Percentiles rank a stretch among this genome's conserved stretches.
These are phyloP conservation scores for Cynopterus sphinx DNA, from an alignment of 2,797 vertebrate species.

Conservation along the genomic window DNA sequence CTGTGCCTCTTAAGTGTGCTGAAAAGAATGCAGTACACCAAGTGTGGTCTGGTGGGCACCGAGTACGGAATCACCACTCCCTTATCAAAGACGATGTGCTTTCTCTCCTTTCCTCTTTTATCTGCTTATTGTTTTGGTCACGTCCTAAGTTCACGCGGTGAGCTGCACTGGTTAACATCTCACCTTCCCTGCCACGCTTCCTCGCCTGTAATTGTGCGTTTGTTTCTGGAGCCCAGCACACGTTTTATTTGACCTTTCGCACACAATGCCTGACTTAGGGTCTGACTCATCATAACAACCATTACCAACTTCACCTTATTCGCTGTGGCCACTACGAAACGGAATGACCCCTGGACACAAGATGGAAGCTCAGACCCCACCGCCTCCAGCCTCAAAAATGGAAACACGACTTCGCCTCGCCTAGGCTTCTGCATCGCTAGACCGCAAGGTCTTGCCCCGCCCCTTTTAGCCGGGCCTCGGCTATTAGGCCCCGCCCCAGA, in stretches of 20 bases:
- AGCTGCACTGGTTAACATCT: background rate
- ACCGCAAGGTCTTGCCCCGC: rapidly evolving
- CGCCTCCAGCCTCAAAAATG: background rate
- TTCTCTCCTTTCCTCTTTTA: background rate
- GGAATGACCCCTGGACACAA: background rate
- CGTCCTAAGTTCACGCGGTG: background rate
- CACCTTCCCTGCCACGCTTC: background rate
- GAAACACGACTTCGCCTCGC: background rate
- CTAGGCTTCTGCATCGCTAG: background rate
- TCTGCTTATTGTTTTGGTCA: background rate
- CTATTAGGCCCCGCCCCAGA: background rate
- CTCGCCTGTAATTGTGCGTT: background rate
- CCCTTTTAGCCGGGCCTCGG: rapidly evolving
- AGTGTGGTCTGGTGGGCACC: background rate
- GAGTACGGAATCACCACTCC: background rate
- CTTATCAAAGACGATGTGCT: background rate
- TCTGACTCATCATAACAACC: background rate
- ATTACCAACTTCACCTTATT: background rate
- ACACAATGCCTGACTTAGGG: background rate
- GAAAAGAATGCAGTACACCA: background rate
- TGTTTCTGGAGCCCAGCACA: background rate
- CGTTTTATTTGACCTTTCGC: background rate
- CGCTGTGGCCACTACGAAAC: background rate
- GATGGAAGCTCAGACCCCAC: background rate
- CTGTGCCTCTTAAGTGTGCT: background rate